Evolutionary conservation across 2,113 vertebrate species (phyloP).

Genomic region (Cynoglossus semilaevis): DNA sequence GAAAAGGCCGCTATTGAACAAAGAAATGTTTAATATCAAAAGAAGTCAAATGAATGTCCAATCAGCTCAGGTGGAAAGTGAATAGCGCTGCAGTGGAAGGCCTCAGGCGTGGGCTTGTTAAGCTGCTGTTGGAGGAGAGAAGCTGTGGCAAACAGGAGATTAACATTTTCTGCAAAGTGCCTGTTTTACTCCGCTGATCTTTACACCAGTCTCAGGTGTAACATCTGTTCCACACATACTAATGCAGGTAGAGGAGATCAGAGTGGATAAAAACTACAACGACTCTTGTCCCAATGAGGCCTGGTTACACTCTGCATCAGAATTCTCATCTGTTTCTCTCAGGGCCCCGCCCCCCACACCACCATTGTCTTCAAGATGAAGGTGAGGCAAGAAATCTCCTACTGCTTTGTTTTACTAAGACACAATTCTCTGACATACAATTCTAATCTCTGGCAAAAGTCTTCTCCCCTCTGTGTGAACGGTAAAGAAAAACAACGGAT

Average conservation of each 20-base stretch:
- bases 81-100: conserved; percentile 23
- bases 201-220: conserved; percentile 12
- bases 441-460: conserved; percentile 28
- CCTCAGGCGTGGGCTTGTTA: conserved; percentile 37
- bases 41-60: conserved; percentile 25
- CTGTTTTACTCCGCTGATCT: conserved; percentile 33
- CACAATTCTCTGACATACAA: conserved; percentile 34
- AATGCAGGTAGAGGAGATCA: conserved; percentile 21
- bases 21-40: background rate
- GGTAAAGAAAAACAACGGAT: conserved; percentile 46
- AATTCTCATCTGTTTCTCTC: conserved; percentile 38
- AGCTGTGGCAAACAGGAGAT: conserved; percentile 19
- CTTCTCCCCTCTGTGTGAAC: conserved; percentile 9
- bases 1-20: conserved; percentile 33
- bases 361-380: conserved; percentile 33
- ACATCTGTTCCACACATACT: conserved; percentile 14
- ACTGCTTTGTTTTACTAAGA: conserved; percentile 37
- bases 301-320: conserved; percentile 32
- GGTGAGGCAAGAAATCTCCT: conserved; percentile 32
- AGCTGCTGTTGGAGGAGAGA: conserved; percentile 19
- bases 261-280: conserved; percentile 37
- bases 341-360: conserved; percentile 10
- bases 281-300: conserved; percentile 24
- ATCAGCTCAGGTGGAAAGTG: conserved; percentile 17
- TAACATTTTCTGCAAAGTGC: conserved; percentile 35